Conservation (phyloP, 2,113 vertebrate genomes). For the Cavia porcellus region DNA sequence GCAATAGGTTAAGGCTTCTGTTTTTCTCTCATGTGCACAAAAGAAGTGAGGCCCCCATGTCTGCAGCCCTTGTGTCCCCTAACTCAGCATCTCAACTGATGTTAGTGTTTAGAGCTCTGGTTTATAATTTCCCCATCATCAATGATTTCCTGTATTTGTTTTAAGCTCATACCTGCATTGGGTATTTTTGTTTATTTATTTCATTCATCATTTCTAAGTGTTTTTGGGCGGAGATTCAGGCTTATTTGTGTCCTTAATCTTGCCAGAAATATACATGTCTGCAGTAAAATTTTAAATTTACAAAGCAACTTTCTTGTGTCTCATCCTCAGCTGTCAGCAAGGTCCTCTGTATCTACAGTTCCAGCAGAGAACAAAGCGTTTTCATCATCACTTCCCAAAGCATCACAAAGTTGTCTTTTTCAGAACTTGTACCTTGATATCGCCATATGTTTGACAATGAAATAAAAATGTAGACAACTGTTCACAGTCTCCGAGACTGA, state of each 20-base stretch:
- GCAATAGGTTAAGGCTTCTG: accelerated
- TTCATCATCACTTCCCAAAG: background rate
- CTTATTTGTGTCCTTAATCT: background rate
- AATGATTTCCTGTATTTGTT: background rate
- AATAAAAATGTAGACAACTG: background rate
- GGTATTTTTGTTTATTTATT: background rate
- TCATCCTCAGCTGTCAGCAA: background rate
- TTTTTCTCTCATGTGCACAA: accelerated
- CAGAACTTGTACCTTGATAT: background rate
- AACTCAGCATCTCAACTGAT: background rate
- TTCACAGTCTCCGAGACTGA: background rate
- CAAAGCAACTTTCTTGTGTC: background rate
- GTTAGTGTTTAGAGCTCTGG: background rate
- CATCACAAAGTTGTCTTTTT: background rate
- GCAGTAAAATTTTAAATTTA: background rate
- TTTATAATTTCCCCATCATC: background rate
- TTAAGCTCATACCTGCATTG: background rate
- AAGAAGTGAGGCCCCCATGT: background rate
- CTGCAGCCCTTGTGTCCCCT: no score
- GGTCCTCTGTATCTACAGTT: no score
- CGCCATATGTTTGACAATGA: background rate
- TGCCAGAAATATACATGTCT: background rate
- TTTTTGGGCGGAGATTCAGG: background rate
- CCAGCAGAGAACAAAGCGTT: no score
- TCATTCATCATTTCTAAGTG: background rate